Conservation (phyloP, 2,888 invertebrate species). For the Lymantria monacha region DNA sequence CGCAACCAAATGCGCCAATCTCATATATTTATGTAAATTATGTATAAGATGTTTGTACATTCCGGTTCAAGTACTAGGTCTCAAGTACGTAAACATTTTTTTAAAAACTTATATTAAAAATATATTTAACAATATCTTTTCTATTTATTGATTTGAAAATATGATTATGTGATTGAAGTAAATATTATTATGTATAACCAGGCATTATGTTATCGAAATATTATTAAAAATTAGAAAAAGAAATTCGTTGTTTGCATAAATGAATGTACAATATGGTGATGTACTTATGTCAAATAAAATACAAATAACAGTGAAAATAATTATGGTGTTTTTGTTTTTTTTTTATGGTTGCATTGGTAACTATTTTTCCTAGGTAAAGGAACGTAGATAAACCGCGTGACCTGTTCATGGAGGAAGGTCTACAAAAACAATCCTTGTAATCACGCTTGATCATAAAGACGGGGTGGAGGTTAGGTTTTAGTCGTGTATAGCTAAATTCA, state of each 20-base stretch:
- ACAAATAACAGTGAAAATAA: conserved; percentile 26
- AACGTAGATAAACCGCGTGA: too few species aligned
- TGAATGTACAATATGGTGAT: conserved; percentile 25
- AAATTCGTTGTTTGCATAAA: conserved; percentile 19
- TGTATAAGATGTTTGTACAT: background rate
- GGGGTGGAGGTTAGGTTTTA: too few species aligned
- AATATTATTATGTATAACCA: background rate
- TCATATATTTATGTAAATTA: background rate
- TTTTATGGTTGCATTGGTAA: too few species aligned
- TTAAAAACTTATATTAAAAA: too few species aligned
- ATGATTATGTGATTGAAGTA: background rate
- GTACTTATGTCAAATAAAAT: conserved; percentile 30
- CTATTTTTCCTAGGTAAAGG: too few species aligned
- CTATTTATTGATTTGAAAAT: background rate
- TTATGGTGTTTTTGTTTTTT: conserved; percentile 9
- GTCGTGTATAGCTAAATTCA: too few species aligned
- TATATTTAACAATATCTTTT: too few species aligned
- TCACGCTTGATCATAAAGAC: too few species aligned
- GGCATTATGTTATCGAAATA: background rate
- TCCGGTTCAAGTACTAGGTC: background rate
- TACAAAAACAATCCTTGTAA: too few species aligned
- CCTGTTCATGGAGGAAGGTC: too few species aligned
- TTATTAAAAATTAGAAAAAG: background rate
- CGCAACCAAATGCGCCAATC: background rate
- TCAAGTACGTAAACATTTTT: too few species aligned